Conservation (phyloP, 2,113 vertebrate genomes). For the Oenanthe melanoleuca region DNA sequence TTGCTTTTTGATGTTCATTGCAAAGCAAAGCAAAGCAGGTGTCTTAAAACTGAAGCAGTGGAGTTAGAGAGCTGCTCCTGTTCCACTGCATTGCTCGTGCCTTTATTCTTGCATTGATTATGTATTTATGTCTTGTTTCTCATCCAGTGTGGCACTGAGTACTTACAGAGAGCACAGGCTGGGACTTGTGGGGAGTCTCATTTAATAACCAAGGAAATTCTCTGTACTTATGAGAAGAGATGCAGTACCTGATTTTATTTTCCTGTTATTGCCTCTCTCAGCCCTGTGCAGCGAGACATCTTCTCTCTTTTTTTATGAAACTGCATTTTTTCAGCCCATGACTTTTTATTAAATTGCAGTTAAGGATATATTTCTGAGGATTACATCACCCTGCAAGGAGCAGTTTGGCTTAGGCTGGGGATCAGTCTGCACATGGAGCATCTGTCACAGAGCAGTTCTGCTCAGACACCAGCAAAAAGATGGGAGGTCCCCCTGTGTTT, state of each 20-base stretch:
- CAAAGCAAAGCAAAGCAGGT: not conserved
- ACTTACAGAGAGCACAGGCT: not conserved
- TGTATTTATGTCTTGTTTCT: not conserved
- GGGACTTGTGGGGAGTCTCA: not conserved
- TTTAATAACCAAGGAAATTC: constrained; percentile 23
- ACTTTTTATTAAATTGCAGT: constrained; percentile 54
- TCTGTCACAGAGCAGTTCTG: not conserved
- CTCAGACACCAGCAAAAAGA: not conserved
- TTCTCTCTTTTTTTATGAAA: constrained; percentile 22
- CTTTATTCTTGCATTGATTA: not conserved
- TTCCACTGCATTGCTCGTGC: not conserved
- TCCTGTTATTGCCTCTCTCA: constrained; percentile 10
- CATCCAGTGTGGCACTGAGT: not conserved
- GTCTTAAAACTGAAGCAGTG: not conserved
- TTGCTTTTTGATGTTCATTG: not conserved
- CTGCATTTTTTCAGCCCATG: constrained; percentile 8
- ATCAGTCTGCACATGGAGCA: not conserved
- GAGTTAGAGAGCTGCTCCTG: not conserved
- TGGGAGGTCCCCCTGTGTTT: not conserved
- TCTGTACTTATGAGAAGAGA: not conserved
- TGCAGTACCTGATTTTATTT: constrained; percentile 30
- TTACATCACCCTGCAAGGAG: constrained; percentile 17
- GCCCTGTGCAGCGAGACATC: not conserved
- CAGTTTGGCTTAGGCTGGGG: constrained; percentile 13
- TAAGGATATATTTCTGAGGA: constrained; percentile 2